Percentiles rank a stretch among this genome's conserved stretches.
Evolutionary conservation across 2,888 invertebrate species (phyloP).

Genomic region (Philhelius pedissequus): DNA sequence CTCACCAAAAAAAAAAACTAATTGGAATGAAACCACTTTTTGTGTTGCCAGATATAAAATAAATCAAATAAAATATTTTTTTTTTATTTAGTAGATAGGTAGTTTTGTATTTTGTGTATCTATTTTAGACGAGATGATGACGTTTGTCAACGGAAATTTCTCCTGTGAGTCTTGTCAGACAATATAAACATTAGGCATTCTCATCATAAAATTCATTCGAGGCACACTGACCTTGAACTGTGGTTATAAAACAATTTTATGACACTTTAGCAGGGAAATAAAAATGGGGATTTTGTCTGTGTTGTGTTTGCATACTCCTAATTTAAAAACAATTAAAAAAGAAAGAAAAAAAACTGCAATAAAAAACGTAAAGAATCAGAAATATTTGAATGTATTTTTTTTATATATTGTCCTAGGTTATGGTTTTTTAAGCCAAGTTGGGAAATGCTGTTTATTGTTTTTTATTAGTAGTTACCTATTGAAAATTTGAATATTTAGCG

Average conservation of each 20-base stretch:
- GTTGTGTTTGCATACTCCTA: too few relatives aligned
- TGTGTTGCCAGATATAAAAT: constrained; percentile 10
- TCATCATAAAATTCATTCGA: constrained; percentile 18
- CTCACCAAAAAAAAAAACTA: not conserved
- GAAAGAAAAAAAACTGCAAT: too few relatives aligned
- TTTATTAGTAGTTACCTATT: too few relatives aligned
- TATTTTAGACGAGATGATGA: not conserved
- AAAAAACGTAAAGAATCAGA: too few relatives aligned
- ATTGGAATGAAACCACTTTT: constrained; percentile 19
- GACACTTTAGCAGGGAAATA: constrained; percentile 46
- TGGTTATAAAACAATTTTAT: constrained; percentile 65
- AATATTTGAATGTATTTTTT: too few relatives aligned
- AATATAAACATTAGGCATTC: constrained; percentile 21
- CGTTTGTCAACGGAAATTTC: constrained; percentile 4
- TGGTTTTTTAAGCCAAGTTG: too few relatives aligned
- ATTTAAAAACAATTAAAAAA: too few relatives aligned
- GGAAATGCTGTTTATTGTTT: too few relatives aligned
- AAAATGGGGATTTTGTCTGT: constrained; percentile 44
- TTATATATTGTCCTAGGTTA: too few relatives aligned
- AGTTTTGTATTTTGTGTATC: not conserved
- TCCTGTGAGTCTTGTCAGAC: not conserved
- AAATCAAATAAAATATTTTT: not conserved
- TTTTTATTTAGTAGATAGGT: not conserved
- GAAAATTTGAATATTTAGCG: too few relatives aligned
- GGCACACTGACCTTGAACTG: constrained; percentile 55